phyloP scores from a whole-genome alignment of 2,888 invertebrate species.

The Agelastica alni region DNA sequence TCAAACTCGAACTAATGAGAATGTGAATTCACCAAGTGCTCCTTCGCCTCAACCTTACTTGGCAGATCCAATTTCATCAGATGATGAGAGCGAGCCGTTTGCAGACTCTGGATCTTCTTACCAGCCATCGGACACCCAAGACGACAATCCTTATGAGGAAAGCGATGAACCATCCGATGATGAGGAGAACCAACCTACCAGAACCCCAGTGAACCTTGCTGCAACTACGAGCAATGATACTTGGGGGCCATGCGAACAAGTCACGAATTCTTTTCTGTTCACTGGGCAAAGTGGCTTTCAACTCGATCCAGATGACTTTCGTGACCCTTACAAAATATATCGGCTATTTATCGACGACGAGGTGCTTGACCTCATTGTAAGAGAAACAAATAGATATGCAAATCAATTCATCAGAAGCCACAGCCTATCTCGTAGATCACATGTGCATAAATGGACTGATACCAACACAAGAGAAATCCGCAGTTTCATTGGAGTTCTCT shows the following conservation, averaged over 20 bases:
- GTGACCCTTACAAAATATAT: neutral
- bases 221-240: constrained; percentile 1
- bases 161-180: neutral
- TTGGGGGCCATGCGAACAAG: constrained; percentile 5
- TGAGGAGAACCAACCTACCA: neutral
- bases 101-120: constrained; percentile 11
- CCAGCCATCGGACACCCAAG: constrained; percentile 8
- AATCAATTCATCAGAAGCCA: neutral
- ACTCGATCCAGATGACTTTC: constrained; percentile 1
- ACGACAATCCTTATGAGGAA: neutral
- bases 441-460: too few relatives aligned
- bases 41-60: too few relatives aligned
- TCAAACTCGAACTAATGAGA: too few relatives aligned
- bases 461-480: too few relatives aligned
- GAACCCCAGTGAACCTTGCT: neutral
- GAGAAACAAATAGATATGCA: constrained; percentile 3
- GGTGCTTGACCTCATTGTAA: neutral
- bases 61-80: too few relatives aligned
- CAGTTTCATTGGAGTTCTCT: neutral
- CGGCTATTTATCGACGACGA: neutral
- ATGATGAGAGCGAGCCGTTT: constrained; percentile 9
- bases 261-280: neutral
- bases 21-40: too few relatives aligned
- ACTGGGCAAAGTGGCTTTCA: neutral
- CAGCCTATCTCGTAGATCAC: neutral